These are phyloP conservation scores for Pollicipes pollicipes DNA, from an alignment of 1,140 invertebrate genomes.

Conservation along the genomic window DNA sequence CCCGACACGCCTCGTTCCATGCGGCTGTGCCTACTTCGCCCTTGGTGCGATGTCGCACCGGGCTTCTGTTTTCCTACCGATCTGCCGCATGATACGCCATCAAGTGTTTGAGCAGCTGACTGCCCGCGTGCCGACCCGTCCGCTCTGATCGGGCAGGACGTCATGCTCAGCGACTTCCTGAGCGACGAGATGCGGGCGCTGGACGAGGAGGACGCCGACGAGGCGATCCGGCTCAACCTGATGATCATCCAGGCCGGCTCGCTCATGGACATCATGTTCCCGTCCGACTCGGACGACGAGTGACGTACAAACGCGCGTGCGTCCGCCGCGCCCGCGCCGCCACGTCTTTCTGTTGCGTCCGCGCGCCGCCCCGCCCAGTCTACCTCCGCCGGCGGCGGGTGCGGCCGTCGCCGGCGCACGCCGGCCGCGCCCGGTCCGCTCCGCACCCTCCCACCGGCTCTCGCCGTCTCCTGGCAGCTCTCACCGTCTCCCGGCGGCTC, in stretches of 20 bases:
- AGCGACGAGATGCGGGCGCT: not conserved
- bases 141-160: not conserved
- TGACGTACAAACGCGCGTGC: not conserved
- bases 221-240: not conserved
- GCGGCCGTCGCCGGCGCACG: not conserved
- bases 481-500: not conserved
- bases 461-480: not conserved
- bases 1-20: too few species aligned
- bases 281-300: not conserved
- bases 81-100: too few species aligned
- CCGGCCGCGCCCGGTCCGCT: too few species aligned
- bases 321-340: too few species aligned
- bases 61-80: too few species aligned
- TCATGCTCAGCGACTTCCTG: not conserved
- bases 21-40: too few species aligned
- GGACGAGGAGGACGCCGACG: not conserved
- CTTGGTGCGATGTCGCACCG: too few species aligned
- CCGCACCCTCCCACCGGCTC: too few species aligned
- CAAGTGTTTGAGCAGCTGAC: too few species aligned
- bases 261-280: not conserved
- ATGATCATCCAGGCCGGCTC: not conserved
- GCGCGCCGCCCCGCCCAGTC: not conserved
- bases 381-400: not conserved
- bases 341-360: not conserved
- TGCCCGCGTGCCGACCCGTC: too few species aligned